phyloP scores from a whole-genome alignment of 1,140 invertebrate species.

The Drosophila parabipectinata region DNA sequence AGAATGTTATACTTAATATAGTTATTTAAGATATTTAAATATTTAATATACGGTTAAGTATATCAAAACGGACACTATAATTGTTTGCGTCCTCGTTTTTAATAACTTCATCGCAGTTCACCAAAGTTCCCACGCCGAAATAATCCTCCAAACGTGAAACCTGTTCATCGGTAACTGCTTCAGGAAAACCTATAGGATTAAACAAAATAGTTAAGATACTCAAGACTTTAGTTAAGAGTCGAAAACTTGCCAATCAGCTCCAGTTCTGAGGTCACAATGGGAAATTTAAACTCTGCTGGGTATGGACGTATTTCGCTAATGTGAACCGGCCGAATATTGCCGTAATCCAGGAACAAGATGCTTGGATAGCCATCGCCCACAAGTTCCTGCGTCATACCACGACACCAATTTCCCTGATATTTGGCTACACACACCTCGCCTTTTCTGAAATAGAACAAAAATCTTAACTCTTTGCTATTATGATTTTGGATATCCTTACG shows the following conservation, averaged over 20 bases:
- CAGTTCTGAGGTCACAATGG: constrained; percentile 63
- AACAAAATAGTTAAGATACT: not conserved
- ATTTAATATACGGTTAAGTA: not conserved
- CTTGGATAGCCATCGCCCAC: constrained; percentile 79
- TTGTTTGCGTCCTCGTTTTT: constrained; percentile 26
- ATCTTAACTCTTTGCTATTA: not conserved
- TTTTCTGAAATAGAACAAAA: constrained; percentile 31
- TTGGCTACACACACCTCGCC: constrained; percentile 67
- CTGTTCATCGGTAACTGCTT: constrained; percentile 13
- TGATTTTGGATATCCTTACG: constrained; percentile 39
- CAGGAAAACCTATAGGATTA: constrained; percentile 25
- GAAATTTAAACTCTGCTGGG: constrained; percentile 65
- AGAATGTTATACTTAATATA: too few species aligned
- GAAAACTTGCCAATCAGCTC: constrained; percentile 47
- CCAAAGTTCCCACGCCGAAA: constrained; percentile 37
- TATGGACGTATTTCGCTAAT: constrained; percentile 67
- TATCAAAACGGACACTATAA: constrained; percentile 42
- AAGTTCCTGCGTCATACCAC: constrained; percentile 68
- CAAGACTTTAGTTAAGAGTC: not conserved
- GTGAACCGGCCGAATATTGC: constrained; percentile 59
- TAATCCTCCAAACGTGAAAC: constrained; percentile 38
- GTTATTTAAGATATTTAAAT: too few species aligned
- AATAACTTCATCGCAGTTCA: constrained; percentile 51
- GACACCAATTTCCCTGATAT: constrained; percentile 72
- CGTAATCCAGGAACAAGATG: constrained; percentile 78